Evolutionary conservation across 2,888 invertebrate genomes (phyloP).

Genomic region (Andrena fulva): DNA sequence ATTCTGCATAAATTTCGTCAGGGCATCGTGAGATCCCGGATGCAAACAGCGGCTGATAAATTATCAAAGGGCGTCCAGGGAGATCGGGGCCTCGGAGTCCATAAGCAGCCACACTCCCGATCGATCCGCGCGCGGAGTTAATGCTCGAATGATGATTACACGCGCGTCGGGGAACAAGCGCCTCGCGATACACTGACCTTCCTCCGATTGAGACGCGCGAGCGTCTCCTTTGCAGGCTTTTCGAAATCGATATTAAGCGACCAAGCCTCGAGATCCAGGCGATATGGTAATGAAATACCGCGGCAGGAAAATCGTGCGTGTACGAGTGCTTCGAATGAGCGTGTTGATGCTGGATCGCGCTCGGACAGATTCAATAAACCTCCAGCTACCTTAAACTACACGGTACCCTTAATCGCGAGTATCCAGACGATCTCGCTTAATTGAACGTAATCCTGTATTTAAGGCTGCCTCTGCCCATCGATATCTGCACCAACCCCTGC

Average conservation of each 20-base stretch:
- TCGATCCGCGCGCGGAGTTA: conserved; percentile 2
- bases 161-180: conserved; percentile 15
- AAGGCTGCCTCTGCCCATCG: background rate
- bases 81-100: conserved; percentile 18
- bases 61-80: conserved; percentile 19
- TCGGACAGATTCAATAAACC: conserved; percentile 68
- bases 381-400: conserved; percentile 6
- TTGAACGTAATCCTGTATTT: conserved; percentile 14
- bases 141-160: conserved; percentile 29
- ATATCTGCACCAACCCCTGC: background rate
- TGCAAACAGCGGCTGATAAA: conserved; percentile 43
- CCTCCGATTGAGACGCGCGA: conserved; percentile 36
- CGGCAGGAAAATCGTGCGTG: conserved; percentile 61
- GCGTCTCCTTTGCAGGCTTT: conserved; percentile 14
- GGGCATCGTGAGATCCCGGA: conserved; percentile 58
- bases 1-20: conserved; percentile 46
- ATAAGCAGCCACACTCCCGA: background rate
- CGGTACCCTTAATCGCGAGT: background rate
- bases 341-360: conserved; percentile 69
- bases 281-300: conserved; percentile 72
- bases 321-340: conserved; percentile 52
- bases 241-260: conserved; percentile 32
- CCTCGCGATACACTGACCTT: conserved; percentile 24
- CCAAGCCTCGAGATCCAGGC: conserved; percentile 59
- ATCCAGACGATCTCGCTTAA: conserved; percentile 23